Percentiles rank a stretch among this genome's conserved stretches.
These are phyloP conservation scores for Electrona antarctica DNA, from an alignment of 2,113 vertebrate genomes.

Conservation along the genomic window DNA sequence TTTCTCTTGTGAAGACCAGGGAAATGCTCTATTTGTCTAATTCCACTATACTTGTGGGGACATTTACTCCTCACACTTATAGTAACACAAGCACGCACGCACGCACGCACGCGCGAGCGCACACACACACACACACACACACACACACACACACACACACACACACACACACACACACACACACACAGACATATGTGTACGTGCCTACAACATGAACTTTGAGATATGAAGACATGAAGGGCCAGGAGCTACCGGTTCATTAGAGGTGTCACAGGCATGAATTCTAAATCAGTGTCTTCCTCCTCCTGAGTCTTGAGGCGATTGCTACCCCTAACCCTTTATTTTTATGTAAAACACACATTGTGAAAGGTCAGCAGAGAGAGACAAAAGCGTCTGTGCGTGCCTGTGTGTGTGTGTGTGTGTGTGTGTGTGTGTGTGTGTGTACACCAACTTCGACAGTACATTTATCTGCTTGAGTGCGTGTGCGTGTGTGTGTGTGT, in stretches of 20 bases:
- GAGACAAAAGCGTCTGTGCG: slow-evolving; percentile 20
- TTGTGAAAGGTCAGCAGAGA: slow-evolving; percentile 77
- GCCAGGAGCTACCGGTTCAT: slow-evolving; percentile 51
- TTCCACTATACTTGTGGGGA: too few species aligned
- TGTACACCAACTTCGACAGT: too few species aligned
- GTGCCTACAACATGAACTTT: slow-evolving; percentile 20
- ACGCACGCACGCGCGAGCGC: too few species aligned
- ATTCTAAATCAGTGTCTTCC: slow-evolving; percentile 58
- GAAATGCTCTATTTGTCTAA: too few species aligned
- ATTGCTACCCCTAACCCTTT: slow-evolving; percentile 53
- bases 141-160: not conserved
- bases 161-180: not conserved
- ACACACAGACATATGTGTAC: not conserved
- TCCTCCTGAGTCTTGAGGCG: slow-evolving; percentile 48
- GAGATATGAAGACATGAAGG: slow-evolving; percentile 30
- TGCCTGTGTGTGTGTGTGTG: not conserved
- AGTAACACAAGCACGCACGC: too few species aligned
- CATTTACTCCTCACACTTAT: too few species aligned
- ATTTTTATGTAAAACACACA: slow-evolving; percentile 74
- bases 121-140: not conserved
- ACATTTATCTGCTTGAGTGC: too few species aligned
- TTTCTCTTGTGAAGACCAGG: too few species aligned
- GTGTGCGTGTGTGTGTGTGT: slow-evolving; percentile 7
- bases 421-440: not conserved
- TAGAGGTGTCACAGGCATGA: slow-evolving; percentile 58